These are phyloP conservation scores for Psittacus erithacus DNA, from an alignment of 2,113 vertebrate species.

Conservation along the genomic window DNA sequence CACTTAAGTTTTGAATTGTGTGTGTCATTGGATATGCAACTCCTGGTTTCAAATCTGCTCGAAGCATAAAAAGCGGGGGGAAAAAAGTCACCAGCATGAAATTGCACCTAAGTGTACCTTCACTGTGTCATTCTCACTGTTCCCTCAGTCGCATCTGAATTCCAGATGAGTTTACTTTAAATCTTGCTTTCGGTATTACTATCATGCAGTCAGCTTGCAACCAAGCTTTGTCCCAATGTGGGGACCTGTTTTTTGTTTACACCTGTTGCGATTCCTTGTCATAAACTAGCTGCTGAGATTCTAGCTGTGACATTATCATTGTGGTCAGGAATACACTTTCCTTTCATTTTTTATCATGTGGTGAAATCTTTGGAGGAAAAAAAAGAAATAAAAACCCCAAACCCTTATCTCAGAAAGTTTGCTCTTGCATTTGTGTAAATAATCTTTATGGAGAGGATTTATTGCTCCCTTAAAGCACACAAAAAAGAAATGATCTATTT, in stretches of 20 bases:
- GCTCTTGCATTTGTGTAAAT: slow-evolving; percentile 35
- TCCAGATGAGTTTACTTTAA: slow-evolving; percentile 22
- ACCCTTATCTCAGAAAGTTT: not conserved
- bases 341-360: not conserved
- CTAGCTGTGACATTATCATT: not conserved
- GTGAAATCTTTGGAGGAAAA: not conserved
- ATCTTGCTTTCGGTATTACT: not conserved
- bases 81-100: slow-evolving; percentile 77
- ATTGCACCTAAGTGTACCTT: slow-evolving; percentile 75
- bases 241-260: slow-evolving; percentile 21
- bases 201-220: not conserved
- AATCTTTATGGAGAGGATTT: not conserved
- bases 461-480: not conserved
- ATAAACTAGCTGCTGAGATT: not conserved
- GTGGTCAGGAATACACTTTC: slow-evolving; percentile 6
- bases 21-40: slow-evolving; percentile 74
- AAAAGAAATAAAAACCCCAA: not conserved
- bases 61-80: slow-evolving; percentile 65
- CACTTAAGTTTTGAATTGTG: slow-evolving; percentile 66
- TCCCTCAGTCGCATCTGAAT: slow-evolving; percentile 40
- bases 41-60: slow-evolving; percentile 66
- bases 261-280: not conserved
- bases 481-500: not conserved
- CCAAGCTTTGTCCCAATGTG: not conserved
- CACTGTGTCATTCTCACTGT: slow-evolving; percentile 69